Conservation (phyloP, 2,113 vertebrate genomes). For the Ranitomeya imitator region DNA sequence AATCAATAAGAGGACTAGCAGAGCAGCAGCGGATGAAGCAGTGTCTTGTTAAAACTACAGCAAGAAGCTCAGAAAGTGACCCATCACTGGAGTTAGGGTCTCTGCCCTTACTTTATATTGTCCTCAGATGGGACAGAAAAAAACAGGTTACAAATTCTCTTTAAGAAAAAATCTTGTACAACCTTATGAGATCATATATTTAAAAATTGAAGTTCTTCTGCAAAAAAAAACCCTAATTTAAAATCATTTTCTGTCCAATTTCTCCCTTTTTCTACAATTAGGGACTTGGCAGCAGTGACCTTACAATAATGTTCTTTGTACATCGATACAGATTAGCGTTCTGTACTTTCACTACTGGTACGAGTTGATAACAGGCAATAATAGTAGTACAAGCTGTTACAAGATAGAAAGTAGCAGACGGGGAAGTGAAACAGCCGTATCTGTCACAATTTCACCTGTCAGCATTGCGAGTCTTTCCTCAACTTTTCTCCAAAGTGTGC, state of each 20-base stretch:
- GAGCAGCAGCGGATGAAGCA: too few relatives aligned
- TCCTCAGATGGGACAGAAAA: too few relatives aligned
- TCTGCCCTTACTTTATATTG: too few relatives aligned
- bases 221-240: background rate
- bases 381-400: background rate
- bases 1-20: too few relatives aligned
- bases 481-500: background rate
- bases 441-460: background rate
- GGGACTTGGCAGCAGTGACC: constrained; percentile 5
- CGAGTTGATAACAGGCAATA: constrained; percentile 3
- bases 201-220: background rate
- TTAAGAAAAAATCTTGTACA: background rate
- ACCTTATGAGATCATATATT: background rate
- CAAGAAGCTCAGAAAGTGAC: too few relatives aligned
- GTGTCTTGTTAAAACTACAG: too few relatives aligned
- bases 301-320: background rate
- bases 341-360: constrained; percentile 8
- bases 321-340: constrained; percentile 14
- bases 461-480: background rate
- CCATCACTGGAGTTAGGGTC: too few relatives aligned
- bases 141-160: too few relatives aligned
- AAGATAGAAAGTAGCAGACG: background rate
- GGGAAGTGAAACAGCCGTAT: background rate
- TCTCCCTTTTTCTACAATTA: background rate
- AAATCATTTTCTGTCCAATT: background rate